phyloP scores from a whole-genome alignment of 2,797 vertebrate species.

The Acrossocheilus fasciatus region DNA sequence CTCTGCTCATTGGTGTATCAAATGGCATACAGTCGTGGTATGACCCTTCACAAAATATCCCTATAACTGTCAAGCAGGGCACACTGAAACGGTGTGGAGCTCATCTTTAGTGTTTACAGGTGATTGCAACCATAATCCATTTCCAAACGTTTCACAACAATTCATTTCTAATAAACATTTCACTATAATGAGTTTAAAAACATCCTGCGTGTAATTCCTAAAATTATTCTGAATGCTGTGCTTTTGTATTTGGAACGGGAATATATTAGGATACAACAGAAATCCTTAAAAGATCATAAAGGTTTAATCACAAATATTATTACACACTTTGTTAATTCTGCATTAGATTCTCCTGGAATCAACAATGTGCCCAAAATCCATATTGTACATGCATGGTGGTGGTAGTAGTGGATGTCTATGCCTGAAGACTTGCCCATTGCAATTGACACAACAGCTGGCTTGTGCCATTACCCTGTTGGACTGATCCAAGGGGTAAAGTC shows the following conservation, averaged over 20 bases:
- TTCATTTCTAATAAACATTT: slow-evolving; percentile 18
- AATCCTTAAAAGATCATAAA: not conserved
- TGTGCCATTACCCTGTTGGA: slow-evolving; percentile 1
- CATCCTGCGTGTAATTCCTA: not conserved
- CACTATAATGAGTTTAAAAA: not conserved
- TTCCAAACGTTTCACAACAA: slow-evolving; percentile 6
- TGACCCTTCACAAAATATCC: slow-evolving; percentile 59
- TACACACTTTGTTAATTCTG: not conserved
- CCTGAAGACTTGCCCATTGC: not conserved
- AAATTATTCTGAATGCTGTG: not conserved
- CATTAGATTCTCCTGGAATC: not conserved
- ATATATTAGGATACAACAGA: not conserved
- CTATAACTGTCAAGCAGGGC: slow-evolving; percentile 46
- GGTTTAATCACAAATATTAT: not conserved
- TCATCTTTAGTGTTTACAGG: slow-evolving; percentile 37
- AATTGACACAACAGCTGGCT: slow-evolving; percentile 21
- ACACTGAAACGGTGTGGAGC: slow-evolving; percentile 55
- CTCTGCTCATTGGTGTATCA: slow-evolving; percentile 69
- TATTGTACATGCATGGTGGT: not conserved
- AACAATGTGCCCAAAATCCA: not conserved
- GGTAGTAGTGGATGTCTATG: not conserved
- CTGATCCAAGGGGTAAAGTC: slow-evolving; percentile 14
- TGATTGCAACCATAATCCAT: not conserved
- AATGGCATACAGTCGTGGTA: slow-evolving; percentile 68
- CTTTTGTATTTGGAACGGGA: not conserved